Percentiles rank a stretch among this genome's conserved stretches.
Conservation (phyloP, 1,140 invertebrate genomes). For the Pristionchus pacificus region DNA sequence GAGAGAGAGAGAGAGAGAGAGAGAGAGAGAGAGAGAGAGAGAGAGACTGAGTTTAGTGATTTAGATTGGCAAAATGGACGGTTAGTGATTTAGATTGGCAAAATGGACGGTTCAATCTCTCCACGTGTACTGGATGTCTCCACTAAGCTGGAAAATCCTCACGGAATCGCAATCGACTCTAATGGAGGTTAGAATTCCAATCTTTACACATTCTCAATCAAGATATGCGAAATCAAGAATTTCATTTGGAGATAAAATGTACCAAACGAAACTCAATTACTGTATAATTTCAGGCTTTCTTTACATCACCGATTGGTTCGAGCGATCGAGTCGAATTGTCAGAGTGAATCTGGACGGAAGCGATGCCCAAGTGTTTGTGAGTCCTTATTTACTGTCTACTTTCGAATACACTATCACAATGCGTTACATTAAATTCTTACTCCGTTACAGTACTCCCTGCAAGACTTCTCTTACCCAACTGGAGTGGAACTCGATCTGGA, state of each 20-base stretch:
- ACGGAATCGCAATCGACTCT: neutral
- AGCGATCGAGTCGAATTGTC: neutral
- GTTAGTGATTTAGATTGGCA: neutral
- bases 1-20: too few species aligned
- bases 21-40: too few species aligned
- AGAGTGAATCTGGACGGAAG: neutral
- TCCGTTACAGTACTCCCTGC: neutral
- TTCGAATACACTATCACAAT: neutral
- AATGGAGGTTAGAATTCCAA: neutral
- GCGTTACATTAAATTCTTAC: too few species aligned
- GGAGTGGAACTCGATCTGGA: neutral
- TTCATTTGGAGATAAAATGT: too few species aligned
- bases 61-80: neutral
- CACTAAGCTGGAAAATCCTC: neutral
- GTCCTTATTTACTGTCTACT: neutral
- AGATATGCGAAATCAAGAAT: too few species aligned
- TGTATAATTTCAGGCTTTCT: neutral
- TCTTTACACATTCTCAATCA: neutral
- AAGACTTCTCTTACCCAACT: neutral
- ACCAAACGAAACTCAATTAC: too few species aligned
- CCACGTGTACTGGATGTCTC: neutral
- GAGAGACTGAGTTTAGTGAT: too few species aligned
- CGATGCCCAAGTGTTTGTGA: neutral
- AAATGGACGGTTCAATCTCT: neutral
- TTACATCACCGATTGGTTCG: neutral